Base-by-base conservation (phyloP, 2,113 vertebrate species). In the Typhlomys cinereus region DNA sequence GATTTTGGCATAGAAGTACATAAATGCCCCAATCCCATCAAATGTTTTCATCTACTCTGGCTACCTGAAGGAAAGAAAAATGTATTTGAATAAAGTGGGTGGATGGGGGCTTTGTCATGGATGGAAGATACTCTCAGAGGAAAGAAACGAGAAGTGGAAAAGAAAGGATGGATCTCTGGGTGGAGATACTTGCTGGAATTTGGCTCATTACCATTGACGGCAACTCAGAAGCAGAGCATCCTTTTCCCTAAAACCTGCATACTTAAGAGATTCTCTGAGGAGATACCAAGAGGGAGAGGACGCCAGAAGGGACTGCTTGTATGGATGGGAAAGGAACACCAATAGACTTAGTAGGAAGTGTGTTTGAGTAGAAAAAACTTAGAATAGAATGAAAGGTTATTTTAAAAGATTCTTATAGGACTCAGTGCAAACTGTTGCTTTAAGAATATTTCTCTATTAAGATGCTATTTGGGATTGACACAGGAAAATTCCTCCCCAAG, bases 21-120 rank as follows among this genome's bases (percentile, higher is more conserved):
- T 71, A 88, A 67, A 95, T 90, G 90, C 50, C 88, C 83, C 70
- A 91, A 91, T 90, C 90, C 89, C 29, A 7, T 34, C 82, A 54
- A 75, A 86, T 80, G 75, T 89, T 96, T 93, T 96, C 73, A 93
- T 96, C 95, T 91, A 92, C 79, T 66, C 50, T 70, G 83, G 89
- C 80, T 90, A 95, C 95, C 94, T 96, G 94, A 95, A 96, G 85
- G 83, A 52, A 79, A 82, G 52, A n/a, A 90, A 92, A 92, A 90
- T 80, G 86, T 92, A 69, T 76, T 54, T 92, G 96, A 79, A 89
- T 93, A 90, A 82, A 11, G 1, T 86, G 54, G 46, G 54, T n/a
- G n/a, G n/a, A n/a, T n/a, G 88, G 34, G 91, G 73, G 89, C 75
- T 96, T 95, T 94, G 94, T 95, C 70, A 81, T 87, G 88, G 89